A percentile compares a stretch with the other conserved stretches of the same genome.
These are phyloP conservation scores for Nymphalis urticae DNA, from an alignment of 2,888 invertebrate species.

Conservation along the genomic window DNA sequence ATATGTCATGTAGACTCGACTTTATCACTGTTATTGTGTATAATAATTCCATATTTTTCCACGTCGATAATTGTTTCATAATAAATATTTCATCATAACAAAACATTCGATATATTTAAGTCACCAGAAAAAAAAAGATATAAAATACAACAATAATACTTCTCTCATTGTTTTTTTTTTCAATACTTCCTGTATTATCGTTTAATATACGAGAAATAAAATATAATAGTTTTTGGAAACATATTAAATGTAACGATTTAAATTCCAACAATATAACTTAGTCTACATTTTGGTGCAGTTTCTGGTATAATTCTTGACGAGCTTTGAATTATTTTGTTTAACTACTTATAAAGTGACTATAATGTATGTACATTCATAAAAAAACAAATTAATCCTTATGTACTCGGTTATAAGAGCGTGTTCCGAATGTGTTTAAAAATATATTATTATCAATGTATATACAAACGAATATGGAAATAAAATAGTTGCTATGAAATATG, in stretches of 20 bases:
- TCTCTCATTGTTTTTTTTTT: not conserved
- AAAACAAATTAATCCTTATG: not conserved
- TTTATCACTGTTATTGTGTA: too few relatives aligned
- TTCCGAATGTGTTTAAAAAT: not conserved
- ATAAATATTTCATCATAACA: too few relatives aligned
- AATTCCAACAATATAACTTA: constrained; percentile 7
- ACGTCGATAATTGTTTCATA: too few relatives aligned
- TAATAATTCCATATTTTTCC: too few relatives aligned
- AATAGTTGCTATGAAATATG: constrained; percentile 37
- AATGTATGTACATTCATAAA: not conserved
- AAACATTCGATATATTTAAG: not conserved
- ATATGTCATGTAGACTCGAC: too few relatives aligned
- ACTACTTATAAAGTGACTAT: not conserved
- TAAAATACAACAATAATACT: not conserved
- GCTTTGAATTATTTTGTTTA: constrained; percentile 1
- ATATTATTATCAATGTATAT: not conserved
- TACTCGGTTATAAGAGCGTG: not conserved
- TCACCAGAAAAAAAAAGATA: not conserved
- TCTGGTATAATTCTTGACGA: not conserved
- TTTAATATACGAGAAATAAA: not conserved
- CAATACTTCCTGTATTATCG: constrained; percentile 1
- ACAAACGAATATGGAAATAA: constrained; percentile 26
- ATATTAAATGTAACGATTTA: not conserved
- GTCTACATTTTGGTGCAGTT: too few relatives aligned
- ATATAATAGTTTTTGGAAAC: not conserved